phyloP scores from a whole-genome alignment of 2,113 vertebrate genomes.

The Phocoena sinus region DNA sequence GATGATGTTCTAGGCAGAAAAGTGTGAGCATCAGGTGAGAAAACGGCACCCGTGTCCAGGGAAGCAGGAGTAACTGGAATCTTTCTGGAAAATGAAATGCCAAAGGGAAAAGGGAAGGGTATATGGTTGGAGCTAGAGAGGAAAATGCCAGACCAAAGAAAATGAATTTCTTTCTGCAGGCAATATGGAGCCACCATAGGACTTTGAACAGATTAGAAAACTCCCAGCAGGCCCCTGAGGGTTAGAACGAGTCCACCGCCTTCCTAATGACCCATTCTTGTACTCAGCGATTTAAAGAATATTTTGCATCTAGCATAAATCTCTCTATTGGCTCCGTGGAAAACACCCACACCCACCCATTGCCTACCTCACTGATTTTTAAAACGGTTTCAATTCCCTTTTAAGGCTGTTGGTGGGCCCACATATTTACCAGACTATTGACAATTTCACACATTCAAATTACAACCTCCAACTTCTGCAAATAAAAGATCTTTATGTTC shows the following conservation, averaged over 20 bases:
- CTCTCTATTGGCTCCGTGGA: background rate
- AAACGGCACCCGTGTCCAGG: background rate
- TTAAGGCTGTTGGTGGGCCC: constrained; percentile 38
- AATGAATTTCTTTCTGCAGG: background rate
- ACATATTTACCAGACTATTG: constrained; percentile 28
- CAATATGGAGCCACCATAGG: background rate
- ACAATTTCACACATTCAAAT: constrained; percentile 57
- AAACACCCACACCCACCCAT: background rate
- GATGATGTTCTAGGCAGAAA: background rate
- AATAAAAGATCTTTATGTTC: constrained; percentile 66
- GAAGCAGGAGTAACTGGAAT: background rate
- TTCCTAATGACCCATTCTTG: constrained; percentile 3
- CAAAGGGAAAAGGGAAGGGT: background rate
- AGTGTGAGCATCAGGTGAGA: background rate
- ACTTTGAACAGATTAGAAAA: background rate
- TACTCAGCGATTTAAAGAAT: background rate
- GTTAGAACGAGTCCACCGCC: background rate
- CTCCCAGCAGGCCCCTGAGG: background rate
- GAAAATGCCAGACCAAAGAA: background rate
- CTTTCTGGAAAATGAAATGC: background rate
- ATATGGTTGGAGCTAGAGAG: background rate
- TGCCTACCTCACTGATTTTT: constrained; percentile 48
- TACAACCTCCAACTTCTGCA: constrained; percentile 33
- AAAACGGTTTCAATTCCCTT: constrained; percentile 33
- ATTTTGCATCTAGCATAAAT: constrained; percentile 20